These are phyloP conservation scores for Strigamia maritima DNA, from an alignment of 2,888 invertebrate genomes.

Conservation along the genomic window DNA sequence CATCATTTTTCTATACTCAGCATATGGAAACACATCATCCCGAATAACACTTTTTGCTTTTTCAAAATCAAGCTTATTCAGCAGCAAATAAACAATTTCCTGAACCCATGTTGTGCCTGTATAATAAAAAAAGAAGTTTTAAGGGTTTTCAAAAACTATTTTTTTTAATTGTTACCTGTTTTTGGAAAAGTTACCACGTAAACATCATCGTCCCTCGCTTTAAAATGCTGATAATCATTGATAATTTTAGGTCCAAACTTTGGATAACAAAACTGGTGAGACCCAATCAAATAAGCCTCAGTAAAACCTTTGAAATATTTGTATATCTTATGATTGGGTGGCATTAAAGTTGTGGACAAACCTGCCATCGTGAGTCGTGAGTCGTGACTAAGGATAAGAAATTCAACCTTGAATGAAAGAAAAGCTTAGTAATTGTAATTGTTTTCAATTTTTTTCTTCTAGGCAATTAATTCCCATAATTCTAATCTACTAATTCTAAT, in stretches of 20 bases:
- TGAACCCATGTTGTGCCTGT: conserved; percentile 87
- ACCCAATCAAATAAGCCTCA: background rate
- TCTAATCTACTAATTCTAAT: too few relatives aligned
- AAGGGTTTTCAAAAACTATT: too few relatives aligned
- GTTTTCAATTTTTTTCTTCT: too few relatives aligned
- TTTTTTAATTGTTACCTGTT: background rate
- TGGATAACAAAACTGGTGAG: background rate
- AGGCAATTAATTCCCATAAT: too few relatives aligned
- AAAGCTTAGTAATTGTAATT: too few relatives aligned
- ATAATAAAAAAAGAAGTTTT: conserved; percentile 42
- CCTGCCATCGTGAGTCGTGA: background rate
- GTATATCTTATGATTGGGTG: background rate
- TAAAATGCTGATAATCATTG: background rate
- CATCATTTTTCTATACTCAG: background rate
- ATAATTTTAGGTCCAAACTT: background rate
- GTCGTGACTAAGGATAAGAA: too few relatives aligned
- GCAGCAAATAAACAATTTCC: conserved; percentile 89
- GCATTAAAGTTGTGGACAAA: background rate
- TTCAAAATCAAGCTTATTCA: conserved; percentile 66
- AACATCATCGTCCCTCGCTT: background rate
- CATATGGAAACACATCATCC: background rate
- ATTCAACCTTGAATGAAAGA: too few relatives aligned
- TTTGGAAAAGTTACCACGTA: background rate
- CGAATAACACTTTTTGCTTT: conserved; percentile 59
- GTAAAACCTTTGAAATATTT: background rate